Percentiles rank a stretch among this genome's conserved stretches.
phyloP scores from a whole-genome alignment of 1,140 invertebrate species.

The Mylabris phalerata region DNA sequence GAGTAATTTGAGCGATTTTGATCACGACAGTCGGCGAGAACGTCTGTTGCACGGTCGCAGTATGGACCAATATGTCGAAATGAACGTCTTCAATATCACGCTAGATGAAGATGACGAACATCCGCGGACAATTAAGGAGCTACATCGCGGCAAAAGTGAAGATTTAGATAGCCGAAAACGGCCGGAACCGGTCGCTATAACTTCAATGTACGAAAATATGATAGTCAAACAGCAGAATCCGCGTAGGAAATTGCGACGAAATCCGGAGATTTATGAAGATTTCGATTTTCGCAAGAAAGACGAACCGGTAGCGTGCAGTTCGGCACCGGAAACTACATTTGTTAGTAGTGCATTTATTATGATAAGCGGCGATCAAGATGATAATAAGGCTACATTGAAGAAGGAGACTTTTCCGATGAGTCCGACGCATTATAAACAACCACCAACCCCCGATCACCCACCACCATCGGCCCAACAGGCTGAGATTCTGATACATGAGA shows the following conservation, averaged over 20 bases:
- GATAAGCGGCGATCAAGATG: constrained; percentile 30
- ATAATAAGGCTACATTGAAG: constrained; percentile 8
- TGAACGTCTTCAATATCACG: constrained; percentile 53
- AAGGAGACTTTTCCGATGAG: constrained; percentile 54
- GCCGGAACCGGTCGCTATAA: constrained; percentile 62
- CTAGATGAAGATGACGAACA: constrained; percentile 38
- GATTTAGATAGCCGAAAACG: constrained; percentile 45
- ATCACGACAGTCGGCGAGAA: constrained; percentile 44
- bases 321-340: constrained; percentile 45
- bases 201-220: constrained; percentile 64
- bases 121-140: constrained; percentile 25
- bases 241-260: constrained; percentile 58
- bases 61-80: constrained; percentile 70
- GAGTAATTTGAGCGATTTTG: constrained; percentile 59
- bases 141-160: constrained; percentile 47
- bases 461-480: constrained; percentile 88
- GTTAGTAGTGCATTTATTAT: constrained; percentile 54
- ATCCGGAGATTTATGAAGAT: constrained; percentile 54
- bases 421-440: constrained; percentile 84
- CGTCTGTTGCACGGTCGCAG: constrained; percentile 60
- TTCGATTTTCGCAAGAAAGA: constrained; percentile 47
- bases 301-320: constrained; percentile 33
- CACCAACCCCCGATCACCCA: constrained; percentile 88
- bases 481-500: constrained; percentile 80
- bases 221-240: constrained; percentile 66